phyloP scores from a whole-genome alignment of 2,113 vertebrate species.

The Hyaena hyaena region DNA sequence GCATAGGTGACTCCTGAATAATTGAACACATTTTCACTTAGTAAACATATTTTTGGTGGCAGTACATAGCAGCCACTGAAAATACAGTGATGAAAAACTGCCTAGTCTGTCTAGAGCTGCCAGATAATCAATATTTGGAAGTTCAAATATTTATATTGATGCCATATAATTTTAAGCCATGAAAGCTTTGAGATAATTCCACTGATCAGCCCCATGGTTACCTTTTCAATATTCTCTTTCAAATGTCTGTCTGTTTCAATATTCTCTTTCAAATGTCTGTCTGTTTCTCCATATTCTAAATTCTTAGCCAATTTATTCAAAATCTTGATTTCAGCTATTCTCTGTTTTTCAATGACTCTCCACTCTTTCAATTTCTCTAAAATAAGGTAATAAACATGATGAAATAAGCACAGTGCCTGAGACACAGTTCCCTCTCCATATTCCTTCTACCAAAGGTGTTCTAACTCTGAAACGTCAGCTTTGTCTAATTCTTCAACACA shows the following conservation, averaged over 20 bases:
- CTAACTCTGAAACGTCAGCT: not conserved
- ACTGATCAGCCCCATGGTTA: not conserved
- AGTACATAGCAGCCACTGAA: not conserved
- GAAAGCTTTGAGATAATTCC: not conserved
- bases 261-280: not conserved
- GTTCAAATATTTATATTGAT: not conserved
- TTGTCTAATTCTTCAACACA: not conserved
- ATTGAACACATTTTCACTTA: not conserved
- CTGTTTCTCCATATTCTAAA: not conserved
- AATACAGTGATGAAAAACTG: not conserved
- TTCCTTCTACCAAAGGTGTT: not conserved
- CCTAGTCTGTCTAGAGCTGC: too few relatives aligned
- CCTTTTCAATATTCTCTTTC: not conserved
- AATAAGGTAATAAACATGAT: not conserved
- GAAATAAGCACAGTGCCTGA: not conserved
- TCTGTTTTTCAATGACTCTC: not conserved
- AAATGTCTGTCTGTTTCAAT: not conserved
- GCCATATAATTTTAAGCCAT: not conserved
- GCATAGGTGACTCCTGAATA: not conserved
- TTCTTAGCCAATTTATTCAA: not conserved
- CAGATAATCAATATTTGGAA: not conserved
- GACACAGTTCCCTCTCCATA: not conserved
- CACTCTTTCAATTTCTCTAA: not conserved
- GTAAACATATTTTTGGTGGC: not conserved
- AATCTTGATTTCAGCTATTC: not conserved